Evolutionary conservation across 2,888 invertebrate species (phyloP), one percentile per base, ranked within the genome.

Genomic region (Yponomeuta evonymella): DNA sequence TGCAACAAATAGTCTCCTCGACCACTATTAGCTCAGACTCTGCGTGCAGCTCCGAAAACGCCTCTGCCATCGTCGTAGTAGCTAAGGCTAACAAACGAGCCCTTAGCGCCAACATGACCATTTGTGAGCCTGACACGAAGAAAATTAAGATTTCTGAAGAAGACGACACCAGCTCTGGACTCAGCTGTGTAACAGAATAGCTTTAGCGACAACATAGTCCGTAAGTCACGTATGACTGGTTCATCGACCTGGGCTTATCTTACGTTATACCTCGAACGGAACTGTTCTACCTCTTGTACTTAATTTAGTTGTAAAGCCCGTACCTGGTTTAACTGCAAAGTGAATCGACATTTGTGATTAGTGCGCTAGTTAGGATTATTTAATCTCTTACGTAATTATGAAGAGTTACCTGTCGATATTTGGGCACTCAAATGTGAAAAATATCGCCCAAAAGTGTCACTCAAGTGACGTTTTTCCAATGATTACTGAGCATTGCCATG

Each of bases 91-190:
- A 33, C 9, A 91, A 92, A 74, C 80, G 91, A 9, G 79, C 79
- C 0, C 74, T 87, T 1, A 89, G 88, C 48, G 80, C 84, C 74
- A 85, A 81, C 71, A 85, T 70, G 74, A 86, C 75, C 72, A 85
- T 88, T 0, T 80, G 81, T 72, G 89, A 90, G 76, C 92, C 92
- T 0, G 75, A 82, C 11, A 82, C 89, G 1, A 92, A 92, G 76
- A 90, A 84, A 69, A 72, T 83, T 2, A 83, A 75, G 48, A 65
- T 48, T 58, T 58, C 51, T 15, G 15, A 79, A 12, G 81, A 79
- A 62, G 81, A 85, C 70, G 84, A 87, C 71, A 86, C 87, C 0
- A 83, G 75, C 72, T 88, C 88, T 0, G 84, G 86, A 1, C 86
- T 80, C 64, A 89, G 88, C 74, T 84, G 70, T 64, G 51, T 58